Percentiles rank a stretch among this genome's conserved stretches.
phyloP scores from a whole-genome alignment of 1,140 invertebrate genomes.

The Spodoptera frugiperda region DNA sequence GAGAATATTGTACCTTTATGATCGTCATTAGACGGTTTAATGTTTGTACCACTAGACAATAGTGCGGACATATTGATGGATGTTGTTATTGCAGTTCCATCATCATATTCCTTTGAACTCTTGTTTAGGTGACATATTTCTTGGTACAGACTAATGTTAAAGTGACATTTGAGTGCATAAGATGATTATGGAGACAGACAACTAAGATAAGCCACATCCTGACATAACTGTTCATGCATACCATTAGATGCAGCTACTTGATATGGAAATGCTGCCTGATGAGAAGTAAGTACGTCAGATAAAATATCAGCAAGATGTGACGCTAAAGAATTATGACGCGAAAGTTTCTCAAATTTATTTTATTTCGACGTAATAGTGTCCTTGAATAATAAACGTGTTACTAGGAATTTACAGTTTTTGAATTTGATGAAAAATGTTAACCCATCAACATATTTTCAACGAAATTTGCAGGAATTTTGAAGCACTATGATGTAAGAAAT shows the following conservation, averaged over 20 bases:
- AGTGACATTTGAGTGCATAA: constrained; percentile 5
- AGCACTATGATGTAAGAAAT: no score
- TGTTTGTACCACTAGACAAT: not conserved
- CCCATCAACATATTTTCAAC: no score
- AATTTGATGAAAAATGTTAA: no score
- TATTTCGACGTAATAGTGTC: no score
- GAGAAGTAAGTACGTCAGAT: not conserved
- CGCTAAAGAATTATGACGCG: no score
- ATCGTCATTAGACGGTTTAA: not conserved
- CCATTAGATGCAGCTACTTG: not conserved
- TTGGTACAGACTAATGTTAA: not conserved
- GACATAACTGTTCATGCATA: constrained; percentile 9
- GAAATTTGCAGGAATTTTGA: no score
- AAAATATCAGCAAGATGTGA: not conserved
- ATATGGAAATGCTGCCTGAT: not conserved
- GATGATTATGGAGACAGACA: not conserved
- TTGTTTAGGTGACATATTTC: not conserved
- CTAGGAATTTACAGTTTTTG: no score
- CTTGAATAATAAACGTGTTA: no score
- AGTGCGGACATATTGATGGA: not conserved
- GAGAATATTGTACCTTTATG: not conserved
- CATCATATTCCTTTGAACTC: not conserved
- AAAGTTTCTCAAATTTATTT: no score
- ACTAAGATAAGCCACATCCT: constrained; percentile 24
- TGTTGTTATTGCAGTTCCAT: not conserved